A percentile compares a stretch with the other conserved stretches of the same genome.
These are phyloP conservation scores for Agriopis marginaria DNA, from an alignment of 2,888 invertebrate species.

Conservation along the genomic window DNA sequence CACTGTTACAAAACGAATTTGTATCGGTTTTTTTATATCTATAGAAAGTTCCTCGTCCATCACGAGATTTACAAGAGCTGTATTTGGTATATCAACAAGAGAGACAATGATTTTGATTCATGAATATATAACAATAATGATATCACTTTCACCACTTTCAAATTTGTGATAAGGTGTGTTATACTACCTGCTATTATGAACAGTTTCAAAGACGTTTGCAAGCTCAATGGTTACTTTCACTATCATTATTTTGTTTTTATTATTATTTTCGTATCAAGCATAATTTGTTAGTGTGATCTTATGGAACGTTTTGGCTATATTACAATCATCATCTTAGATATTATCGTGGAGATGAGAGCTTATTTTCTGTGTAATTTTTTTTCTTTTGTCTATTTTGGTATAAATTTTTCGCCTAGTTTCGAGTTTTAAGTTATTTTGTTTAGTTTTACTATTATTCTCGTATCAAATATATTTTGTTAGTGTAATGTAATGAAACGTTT, in stretches of 20 bases:
- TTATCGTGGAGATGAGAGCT: not conserved
- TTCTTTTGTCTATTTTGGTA: no score
- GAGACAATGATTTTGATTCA: slow-evolving; percentile 50
- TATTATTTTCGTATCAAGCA: slow-evolving; percentile 68
- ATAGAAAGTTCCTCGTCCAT: slow-evolving; percentile 42
- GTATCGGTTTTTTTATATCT: slow-evolving; percentile 26
- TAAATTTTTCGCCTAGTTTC: no score
- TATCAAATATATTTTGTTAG: no score
- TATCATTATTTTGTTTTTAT: slow-evolving; percentile 69
- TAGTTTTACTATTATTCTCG: no score
- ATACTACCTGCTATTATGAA: slow-evolving; percentile 71
- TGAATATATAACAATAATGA: slow-evolving; percentile 58
- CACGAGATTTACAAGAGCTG: slow-evolving; percentile 29
- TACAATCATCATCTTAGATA: slow-evolving; percentile 1
- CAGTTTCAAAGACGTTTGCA: slow-evolving; percentile 56
- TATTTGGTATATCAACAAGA: slow-evolving; percentile 34
- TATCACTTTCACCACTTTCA: slow-evolving; percentile 75
- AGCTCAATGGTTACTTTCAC: slow-evolving; percentile 75
- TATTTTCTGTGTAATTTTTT: not conserved
- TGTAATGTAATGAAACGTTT: no score
- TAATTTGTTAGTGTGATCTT: slow-evolving; percentile 13
- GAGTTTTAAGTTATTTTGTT: no score
- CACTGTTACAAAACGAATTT: slow-evolving; percentile 13
- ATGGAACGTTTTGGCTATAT: slow-evolving; percentile 11
- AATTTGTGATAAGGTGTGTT: slow-evolving; percentile 75